Evolutionary conservation across 2,113 vertebrate species (phyloP), one percentile per base, ranked within the genome.

Genomic region (Hepsetus odoe): DNA sequence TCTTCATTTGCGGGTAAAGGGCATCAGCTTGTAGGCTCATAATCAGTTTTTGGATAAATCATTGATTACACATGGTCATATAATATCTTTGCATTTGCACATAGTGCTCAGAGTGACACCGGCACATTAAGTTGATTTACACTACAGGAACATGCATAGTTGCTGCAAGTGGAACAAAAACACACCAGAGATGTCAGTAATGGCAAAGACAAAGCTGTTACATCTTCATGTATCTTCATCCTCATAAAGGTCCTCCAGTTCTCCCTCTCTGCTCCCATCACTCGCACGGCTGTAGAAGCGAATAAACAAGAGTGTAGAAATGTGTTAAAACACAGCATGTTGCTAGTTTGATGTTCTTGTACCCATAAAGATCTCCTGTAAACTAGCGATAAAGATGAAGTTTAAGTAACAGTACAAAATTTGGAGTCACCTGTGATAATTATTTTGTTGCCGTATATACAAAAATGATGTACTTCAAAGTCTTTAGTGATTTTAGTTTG

Each of bases 241-340:
- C 84, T 93, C 91, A 30, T 88, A 88, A 77, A 93, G 83, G 79
- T 93, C 89, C 84, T 92, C 91, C 83, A 93, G 42, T 84, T 93
- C 92, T 46, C 89, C 91, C 0, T 93, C 92, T 81, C 88, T 85
- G 86, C 90, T 92, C 2, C 90, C 90, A 12, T 90, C 87, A 11
- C 81, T 33, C 38, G 87, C 89, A 86, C 91, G 91, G 88, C 64
- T 72, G 71, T 74, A 73, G 55, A 26, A 26, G 20, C 49, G n/a
- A n/a, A n/a, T n/a, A 28, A 49, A 44, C 20, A 49, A 72, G 24
- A 32, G 53, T 20, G 40, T 33, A 59, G 33, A 56, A 56, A 55
- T 28, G 24, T 4, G 55, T 0, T 71, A 4, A 49, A 18, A 20
- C 18, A 20, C 18, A 18, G 2, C 4, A 51, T 13, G 7, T 51